Base-by-base conservation (phyloP, 1,140 invertebrate genomes). In the Megalopta genalis region DNA sequence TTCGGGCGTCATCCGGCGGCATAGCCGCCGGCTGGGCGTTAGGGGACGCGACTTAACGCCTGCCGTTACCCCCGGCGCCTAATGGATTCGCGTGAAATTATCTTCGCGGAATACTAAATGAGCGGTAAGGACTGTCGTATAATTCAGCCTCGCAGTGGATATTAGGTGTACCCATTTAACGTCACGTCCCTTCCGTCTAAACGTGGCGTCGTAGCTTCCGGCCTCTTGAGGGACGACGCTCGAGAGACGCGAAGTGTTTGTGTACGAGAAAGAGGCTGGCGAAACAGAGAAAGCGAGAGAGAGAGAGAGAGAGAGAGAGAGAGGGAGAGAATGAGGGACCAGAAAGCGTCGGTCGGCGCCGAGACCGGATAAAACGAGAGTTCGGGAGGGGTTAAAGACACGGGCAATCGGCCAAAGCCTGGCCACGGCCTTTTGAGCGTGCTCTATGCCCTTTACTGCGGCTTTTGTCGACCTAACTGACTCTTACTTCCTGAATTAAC, bases 81-180 rank as follows among this genome's bases (percentile, higher is more conserved):
- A 86, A 86, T 87, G 85, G 82, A 87, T 87, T 87, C 85, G 54
- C 64, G 73, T 62, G 80, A 84, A 87, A 87, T 87, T 87, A 87
- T 87, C 80, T 86, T 86, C 85, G 80, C 82, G 73, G 86, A 87
- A 87, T 87, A 87, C 86, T 71, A 82, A 87, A 87, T 87, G 86
- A 85, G 85, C 77, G 86, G 86, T 87, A 83, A 86, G 85, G 70
- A 73, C 73, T 80, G 86, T 87, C 85, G 86, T 85, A 85, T 87
- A 85, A 87, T 87, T 86, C 82, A 87, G 82, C 49, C 77, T 65
- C 63, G 59, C 39, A 69, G 81, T 82, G 69, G 82, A 84, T 87
- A 87, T 87, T 87, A 87, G 85, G 82, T 87, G 60, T 86, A 84
- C 85, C 83, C 82, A 70, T 87, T 86, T 86, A 86, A 87, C 82